Base-by-base conservation (phyloP, 2,113 vertebrate species). In the Taxidea taxus region DNA sequence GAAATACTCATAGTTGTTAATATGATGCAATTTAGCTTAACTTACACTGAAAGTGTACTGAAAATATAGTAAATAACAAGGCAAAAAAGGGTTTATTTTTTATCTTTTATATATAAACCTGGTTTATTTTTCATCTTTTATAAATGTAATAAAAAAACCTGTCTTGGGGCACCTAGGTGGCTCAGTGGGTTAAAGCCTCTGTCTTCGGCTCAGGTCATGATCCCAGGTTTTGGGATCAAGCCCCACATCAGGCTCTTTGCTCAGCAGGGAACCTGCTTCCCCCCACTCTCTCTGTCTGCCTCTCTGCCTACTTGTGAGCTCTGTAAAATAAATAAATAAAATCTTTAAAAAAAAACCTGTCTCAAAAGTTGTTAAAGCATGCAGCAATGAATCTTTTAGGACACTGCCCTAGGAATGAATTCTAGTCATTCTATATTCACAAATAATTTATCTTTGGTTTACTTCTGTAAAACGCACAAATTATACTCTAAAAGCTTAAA, bases 391-490 rank as follows among this genome's bases (percentile, higher is more conserved):
- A 29, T 47, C 72, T 75, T 75, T 47, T 31, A 75, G 42, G 25
- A 75, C 27, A 75, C 25, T 75, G 42, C 27, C 42, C 7, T 75
- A 75, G 72, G 25, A 47, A 47, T 31, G 72, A 75, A 75, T 47
- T 75, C 42, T 47, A 75, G 42, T 75, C 7, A 29, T 44, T 44
- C 72, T 95, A 97, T 95, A 83, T 47, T 51, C 97, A 98, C 96
- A 81, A 97, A 97, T 97, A 98, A 98, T 98, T 98, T 98, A 98
- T 98, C 98, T 98, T 99, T 98, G 97, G 97, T 98, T 99, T 98
- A 97, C 97, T 97, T 98, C 97, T 95, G 94, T 98, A 94, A 95
- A 98, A 98, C 96, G 98, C 92, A 98, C 95, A 98, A 98, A 98
- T 98, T 98, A 90, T 95, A 98, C 95, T 98, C 97, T 97, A 98